Base-by-base conservation (phyloP, 2,888 invertebrate genomes). In the Hemithea aestivaria region DNA sequence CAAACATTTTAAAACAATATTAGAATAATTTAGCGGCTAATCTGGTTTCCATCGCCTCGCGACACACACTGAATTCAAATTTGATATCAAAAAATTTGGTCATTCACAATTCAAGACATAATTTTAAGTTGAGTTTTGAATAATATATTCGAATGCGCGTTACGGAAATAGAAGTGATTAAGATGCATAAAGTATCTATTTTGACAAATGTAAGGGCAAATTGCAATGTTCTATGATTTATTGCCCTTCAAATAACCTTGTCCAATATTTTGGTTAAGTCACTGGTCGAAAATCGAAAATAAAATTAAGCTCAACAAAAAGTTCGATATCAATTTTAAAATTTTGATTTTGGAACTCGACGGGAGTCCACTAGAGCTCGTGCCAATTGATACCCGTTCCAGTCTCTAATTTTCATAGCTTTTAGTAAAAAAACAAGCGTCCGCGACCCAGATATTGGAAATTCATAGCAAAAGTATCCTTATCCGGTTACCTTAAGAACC, bases 381-480 rank as follows among this genome's bases (percentile, higher is more conserved):
- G 82, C 72, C 49, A 45, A 57, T 53, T 63, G 69, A 75, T 73
- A 77, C 64, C 59, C 56, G 58, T 68, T 56, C 53, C 56, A 65
- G 64, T 69, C 58, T 61, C 53, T 51, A 50, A 73, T 73, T 80
- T 78, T 73, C 72, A 62, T 54, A 62, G 60, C 66, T 67, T 66
- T 57, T 59, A 56, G 61, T 62, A 74, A 73, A 76, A 69, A 71
- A 66, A 63, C 55, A 47, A 54, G 56, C 67, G 79, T 63, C 80
- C 82, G 68, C 80, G 80, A 84, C 81, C 78, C 72, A 78, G 53
- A 69, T 81, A 51, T 36, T 41, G 53, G 44, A 52, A 45, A 43
- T 26, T 48, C 51, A 36, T 56, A 53, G 27, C 53, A 23, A 71
- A 62, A 50, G 55, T 30, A 59, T 55, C 66, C 58, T 51, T 79